A percentile compares a stretch with the other conserved stretches of the same genome.
Evolutionary conservation across 2,113 vertebrate species (phyloP).

Genomic region (Microcebus jonahi): DNA sequence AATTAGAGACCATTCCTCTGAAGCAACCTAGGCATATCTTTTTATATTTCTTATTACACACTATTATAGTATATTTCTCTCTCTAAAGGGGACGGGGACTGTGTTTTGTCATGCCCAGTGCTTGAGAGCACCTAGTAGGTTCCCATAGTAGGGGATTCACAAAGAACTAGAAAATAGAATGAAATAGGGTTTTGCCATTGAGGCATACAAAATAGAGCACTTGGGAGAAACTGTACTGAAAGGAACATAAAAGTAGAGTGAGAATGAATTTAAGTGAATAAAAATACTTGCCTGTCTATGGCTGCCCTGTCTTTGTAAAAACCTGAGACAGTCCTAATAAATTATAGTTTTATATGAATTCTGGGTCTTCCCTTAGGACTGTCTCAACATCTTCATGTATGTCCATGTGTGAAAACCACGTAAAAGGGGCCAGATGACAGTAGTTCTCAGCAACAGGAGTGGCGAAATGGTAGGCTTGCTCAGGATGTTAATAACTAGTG

Average conservation of each 20-base stretch:
- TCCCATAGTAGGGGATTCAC: neutral
- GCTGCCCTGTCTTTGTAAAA: neutral
- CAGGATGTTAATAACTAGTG: neutral
- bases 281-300: neutral
- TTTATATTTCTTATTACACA: neutral
- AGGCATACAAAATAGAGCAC: neutral
- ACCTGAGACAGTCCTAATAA: neutral
- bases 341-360: neutral
- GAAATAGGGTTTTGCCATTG: neutral
- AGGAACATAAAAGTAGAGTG: neutral
- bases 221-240: neutral
- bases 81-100: neutral
- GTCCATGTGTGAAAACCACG: neutral
- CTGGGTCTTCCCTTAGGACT: neutral
- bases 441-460: neutral
- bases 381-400: neutral
- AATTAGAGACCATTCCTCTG: neutral
- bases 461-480: neutral
- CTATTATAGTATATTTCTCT: neutral
- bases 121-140: neutral
- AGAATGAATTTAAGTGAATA: neutral
- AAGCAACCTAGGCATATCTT: neutral
- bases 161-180: neutral
- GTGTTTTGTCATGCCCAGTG: neutral
- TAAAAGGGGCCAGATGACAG: neutral